These are phyloP conservation scores for Neopipo cinnamomea DNA, from an alignment of 2,113 vertebrate species.

Conservation along the genomic window DNA sequence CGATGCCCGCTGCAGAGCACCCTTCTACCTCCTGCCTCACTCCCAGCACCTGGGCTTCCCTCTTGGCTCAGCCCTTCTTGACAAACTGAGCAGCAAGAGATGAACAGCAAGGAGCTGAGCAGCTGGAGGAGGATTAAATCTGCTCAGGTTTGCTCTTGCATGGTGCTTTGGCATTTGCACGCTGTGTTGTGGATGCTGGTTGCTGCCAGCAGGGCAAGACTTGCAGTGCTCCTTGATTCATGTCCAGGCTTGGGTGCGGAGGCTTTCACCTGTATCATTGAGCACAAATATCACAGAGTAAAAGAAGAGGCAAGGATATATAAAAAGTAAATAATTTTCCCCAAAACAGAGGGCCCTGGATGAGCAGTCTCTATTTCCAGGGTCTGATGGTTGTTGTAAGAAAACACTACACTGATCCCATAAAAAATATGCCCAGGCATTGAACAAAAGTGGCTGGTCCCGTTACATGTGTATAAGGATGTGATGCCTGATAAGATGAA, in stretches of 20 bases:
- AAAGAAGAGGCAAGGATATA: not conserved
- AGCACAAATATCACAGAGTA: not conserved
- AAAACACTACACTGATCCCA: not conserved
- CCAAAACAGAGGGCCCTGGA: not conserved
- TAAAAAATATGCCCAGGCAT: not conserved
- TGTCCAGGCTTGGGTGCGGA: not conserved
- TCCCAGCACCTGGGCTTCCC: not conserved
- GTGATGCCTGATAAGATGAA: not conserved
- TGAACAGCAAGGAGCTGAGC: not conserved
- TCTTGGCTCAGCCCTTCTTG: not conserved
- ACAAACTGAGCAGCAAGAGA: not conserved
- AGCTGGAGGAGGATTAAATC: constrained; percentile 5
- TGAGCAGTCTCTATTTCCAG: not conserved
- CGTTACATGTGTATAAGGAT: not conserved
- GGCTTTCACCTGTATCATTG: not conserved
- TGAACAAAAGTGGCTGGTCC: not conserved
- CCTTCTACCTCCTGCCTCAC: not conserved
- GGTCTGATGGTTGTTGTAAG: not conserved
- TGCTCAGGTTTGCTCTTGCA: not conserved
- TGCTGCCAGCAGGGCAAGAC: not conserved
- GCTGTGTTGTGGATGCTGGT: not conserved
- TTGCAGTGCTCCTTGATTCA: not conserved
- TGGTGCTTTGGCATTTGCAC: not conserved
- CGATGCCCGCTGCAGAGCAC: accelerated
- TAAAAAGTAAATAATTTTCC: not conserved